phyloP scores from a whole-genome alignment of 2,888 invertebrate species.

The Danaus chrysippus region DNA sequence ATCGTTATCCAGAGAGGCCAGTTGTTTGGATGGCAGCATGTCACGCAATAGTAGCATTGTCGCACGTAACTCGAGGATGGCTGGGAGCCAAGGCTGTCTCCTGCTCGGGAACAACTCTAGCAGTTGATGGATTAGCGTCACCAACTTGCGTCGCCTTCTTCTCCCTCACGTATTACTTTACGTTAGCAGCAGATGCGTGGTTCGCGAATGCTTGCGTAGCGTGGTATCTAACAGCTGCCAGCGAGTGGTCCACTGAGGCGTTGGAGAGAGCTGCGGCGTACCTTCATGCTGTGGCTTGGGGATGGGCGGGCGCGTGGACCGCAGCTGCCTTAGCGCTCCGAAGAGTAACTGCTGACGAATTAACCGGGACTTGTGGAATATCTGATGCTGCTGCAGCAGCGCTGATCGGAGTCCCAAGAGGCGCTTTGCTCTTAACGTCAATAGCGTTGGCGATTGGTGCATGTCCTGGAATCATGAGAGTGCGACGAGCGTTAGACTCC shows the following conservation, averaged over 20 bases:
- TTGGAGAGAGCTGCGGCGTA: slow-evolving; percentile 91
- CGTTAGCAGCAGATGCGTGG: slow-evolving; percentile 90
- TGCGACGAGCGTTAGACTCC: slow-evolving; percentile 78
- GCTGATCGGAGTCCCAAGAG: slow-evolving; percentile 80
- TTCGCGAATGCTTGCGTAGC: slow-evolving; percentile 93
- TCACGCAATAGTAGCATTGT: slow-evolving; percentile 88
- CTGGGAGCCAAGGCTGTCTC: slow-evolving; percentile 65
- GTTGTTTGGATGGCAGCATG: slow-evolving; percentile 94
- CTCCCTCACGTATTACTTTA: slow-evolving; percentile 87
- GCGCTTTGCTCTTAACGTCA: slow-evolving; percentile 82
- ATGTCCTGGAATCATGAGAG: slow-evolving; percentile 86
- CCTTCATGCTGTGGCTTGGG: slow-evolving; percentile 93
- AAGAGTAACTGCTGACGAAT: slow-evolving; percentile 87
- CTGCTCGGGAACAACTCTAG: slow-evolving; percentile 61
- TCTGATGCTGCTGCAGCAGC: slow-evolving; percentile 79
- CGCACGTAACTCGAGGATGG: slow-evolving; percentile 84
- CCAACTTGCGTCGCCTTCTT: slow-evolving; percentile 86
- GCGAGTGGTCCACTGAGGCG: slow-evolving; percentile 96
- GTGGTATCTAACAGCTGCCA: slow-evolving; percentile 93
- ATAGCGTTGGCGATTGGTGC: slow-evolving; percentile 86
- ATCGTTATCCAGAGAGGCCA: slow-evolving; percentile 95
- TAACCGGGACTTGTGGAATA: slow-evolving; percentile 91
- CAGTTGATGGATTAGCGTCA: slow-evolving; percentile 71
- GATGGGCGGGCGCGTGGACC: slow-evolving; percentile 90
- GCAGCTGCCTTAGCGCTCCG: slow-evolving; percentile 89